Evolutionary conservation across 2,888 invertebrate species (phyloP), one percentile per base, ranked within the genome.

Genomic region (Agonopterix arenella): DNA sequence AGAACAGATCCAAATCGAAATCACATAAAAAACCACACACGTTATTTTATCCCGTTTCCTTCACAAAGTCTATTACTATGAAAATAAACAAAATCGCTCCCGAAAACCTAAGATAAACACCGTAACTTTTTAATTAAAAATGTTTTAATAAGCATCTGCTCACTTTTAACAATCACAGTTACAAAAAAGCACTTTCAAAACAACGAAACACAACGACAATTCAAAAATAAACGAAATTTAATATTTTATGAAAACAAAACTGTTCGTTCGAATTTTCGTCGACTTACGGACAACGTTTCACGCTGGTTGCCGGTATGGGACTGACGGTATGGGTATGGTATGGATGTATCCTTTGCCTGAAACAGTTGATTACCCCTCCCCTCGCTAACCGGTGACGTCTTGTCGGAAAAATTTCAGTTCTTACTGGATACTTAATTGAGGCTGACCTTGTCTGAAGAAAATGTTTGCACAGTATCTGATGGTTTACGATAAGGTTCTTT

Each of bases 331-430:
- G 47, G n/a, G n/a, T n/a, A n/a, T n/a, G n/a, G n/a, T 49, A 56
- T 11, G 45, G 48, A 52, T 53, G 49, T 59, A 53, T 56, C 58
- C 44, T 59, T 28, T 59, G 56, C 56, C 58, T 68, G 69, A 68
- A 71, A 69, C 60, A 63, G 63, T 66, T 64, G 63, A 62, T 64
- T 61, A 54, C 57, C 58, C 57, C 54, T 53, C 48, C 18, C 49
- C 38, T 50, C 44, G 8, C 52, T 46, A 47, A 45, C 16, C 58
- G 9, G 50, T 55, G 55, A 55, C 60, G 58, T 61, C 66, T 63
- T 58, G 61, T 59, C 53, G 65, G 69, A 64, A 70, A 68, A 70
- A 65, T 72, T 68, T 71, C 61, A 66, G 56, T 66, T 64, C 69
- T 67, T 56, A 62, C 57, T 45, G 49, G 49, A 49, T 56, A 47